Conservation (phyloP, 2,797 vertebrate genomes). For the Falco cherrug region DNA sequence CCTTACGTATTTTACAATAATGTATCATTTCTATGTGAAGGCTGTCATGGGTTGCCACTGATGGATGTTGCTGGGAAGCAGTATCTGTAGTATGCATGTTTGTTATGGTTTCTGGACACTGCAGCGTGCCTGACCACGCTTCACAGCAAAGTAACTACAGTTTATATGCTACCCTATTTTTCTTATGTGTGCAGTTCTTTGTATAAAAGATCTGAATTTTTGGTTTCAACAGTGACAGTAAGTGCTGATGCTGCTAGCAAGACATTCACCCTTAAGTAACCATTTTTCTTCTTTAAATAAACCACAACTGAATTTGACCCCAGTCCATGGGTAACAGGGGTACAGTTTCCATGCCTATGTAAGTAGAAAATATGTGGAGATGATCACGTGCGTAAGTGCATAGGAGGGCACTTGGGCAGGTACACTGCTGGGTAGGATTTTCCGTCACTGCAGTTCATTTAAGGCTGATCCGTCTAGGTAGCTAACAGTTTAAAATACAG, state of each 20-base stretch:
- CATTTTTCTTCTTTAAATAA: neutral
- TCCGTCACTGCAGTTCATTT: neutral
- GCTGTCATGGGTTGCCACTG: neutral
- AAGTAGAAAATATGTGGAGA: neutral
- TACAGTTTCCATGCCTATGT: neutral
- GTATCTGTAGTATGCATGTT: accelerated
- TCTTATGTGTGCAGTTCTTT: neutral
- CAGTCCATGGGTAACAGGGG: neutral
- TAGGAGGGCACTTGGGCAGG: neutral
- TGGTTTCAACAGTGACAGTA: neutral
- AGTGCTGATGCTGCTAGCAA: neutral
- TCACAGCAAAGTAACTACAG: neutral
- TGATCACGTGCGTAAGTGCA: accelerated
- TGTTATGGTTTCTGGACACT: neutral
- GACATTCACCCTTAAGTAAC: neutral
- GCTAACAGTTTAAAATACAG: neutral
- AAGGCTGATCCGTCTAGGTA: neutral
- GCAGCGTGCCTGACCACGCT: accelerated
- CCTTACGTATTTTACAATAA: neutral
- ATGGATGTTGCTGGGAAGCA: neutral
- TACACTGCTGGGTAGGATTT: neutral
- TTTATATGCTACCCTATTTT: neutral
- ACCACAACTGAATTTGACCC: neutral
- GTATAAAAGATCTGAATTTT: neutral
- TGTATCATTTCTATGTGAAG: accelerated